These are phyloP conservation scores for Brenthis hecate DNA, from an alignment of 2,888 invertebrate species.

Conservation along the genomic window DNA sequence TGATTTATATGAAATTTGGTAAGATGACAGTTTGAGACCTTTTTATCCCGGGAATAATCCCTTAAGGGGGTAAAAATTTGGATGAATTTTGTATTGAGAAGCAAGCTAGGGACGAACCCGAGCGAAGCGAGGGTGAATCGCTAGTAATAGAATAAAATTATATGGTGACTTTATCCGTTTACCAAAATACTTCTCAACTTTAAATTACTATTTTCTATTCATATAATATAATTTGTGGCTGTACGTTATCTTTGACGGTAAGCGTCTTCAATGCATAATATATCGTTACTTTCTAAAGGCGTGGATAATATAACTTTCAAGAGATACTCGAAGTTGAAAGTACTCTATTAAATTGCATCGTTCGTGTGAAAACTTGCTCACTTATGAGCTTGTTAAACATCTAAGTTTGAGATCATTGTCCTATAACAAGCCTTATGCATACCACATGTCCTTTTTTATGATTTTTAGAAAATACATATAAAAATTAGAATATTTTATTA, in stretches of 20 bases:
- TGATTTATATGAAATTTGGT: too few species aligned
- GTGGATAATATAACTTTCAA: constrained; percentile 9
- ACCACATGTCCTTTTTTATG: neutral
- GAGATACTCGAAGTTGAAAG: constrained; percentile 12
- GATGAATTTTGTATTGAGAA: too few species aligned
- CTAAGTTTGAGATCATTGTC: constrained; percentile 5
- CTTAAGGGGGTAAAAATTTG: too few species aligned
- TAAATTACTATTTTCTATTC: neutral
- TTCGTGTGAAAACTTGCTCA: constrained; percentile 16
- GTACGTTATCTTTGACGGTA: neutral
- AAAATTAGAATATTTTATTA: neutral
- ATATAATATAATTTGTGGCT: neutral
- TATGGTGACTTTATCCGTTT: too few species aligned
- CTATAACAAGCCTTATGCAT: neutral
- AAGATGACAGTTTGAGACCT: too few species aligned
- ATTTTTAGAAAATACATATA: neutral
- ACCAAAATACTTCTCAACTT: too few species aligned
- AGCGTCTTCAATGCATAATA: constrained; percentile 11
- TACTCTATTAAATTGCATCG: constrained; percentile 17
- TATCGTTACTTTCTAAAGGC: constrained; percentile 4
- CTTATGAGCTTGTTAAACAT: constrained; percentile 16
- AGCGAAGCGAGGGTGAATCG: too few species aligned
- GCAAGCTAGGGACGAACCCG: too few species aligned
- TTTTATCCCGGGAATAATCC: too few species aligned
- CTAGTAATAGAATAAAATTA: too few species aligned